Evolutionary conservation across 2,888 invertebrate species (phyloP).

Genomic region (Hetaerina titia): DNA sequence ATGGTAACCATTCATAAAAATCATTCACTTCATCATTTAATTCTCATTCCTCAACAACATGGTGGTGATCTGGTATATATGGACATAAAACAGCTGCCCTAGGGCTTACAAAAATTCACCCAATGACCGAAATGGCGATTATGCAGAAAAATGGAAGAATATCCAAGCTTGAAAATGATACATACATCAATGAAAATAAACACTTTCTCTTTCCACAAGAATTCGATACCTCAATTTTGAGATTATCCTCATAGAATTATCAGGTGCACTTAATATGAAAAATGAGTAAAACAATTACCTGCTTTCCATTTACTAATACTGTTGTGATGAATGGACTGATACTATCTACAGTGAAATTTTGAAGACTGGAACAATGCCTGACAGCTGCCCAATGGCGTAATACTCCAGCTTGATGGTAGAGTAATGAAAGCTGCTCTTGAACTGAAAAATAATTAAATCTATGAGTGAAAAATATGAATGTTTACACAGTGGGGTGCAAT

Average conservation of each 20-base stretch:
- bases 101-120: no score
- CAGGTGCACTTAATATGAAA: not conserved
- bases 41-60: no score
- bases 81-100: no score
- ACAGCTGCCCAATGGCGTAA: conserved; percentile 95
- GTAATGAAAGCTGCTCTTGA: conserved; percentile 83
- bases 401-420: conserved; percentile 92
- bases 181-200: not conserved
- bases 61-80: no score
- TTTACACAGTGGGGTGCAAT: not conserved
- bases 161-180: not conserved
- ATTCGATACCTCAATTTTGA: no score
- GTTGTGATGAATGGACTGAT: conserved; percentile 99
- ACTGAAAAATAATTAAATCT: conserved; percentile 77
- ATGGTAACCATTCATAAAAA: no score
- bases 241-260: no score
- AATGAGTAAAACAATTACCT: conserved; percentile 80
- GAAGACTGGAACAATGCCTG: conserved; percentile 94
- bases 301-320: conserved; percentile 98
- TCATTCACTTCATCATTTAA: no score
- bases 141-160: not conserved
- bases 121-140: no score
- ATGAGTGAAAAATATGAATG: not conserved
- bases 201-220: no score
- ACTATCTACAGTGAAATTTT: conserved; percentile 97